Conservation (phyloP, 2,113 vertebrate genomes). For the Gasterosteus nipponicus region DNA sequence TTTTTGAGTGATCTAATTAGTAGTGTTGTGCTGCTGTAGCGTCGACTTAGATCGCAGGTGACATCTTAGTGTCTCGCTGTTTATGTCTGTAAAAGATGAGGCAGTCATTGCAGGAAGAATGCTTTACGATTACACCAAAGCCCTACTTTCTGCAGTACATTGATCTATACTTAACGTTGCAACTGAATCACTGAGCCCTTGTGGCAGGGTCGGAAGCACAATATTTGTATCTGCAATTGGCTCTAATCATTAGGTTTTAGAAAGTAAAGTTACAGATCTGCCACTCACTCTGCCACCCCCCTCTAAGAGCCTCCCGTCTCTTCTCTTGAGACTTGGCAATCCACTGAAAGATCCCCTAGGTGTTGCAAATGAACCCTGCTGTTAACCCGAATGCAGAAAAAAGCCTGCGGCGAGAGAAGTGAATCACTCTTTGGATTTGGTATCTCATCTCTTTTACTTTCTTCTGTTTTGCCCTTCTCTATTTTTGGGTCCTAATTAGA, state of each 20-base stretch:
- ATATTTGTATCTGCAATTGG: slow-evolving; percentile 56
- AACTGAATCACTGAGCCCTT: slow-evolving; percentile 42
- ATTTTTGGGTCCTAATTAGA: slow-evolving; percentile 70
- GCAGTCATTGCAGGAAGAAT: slow-evolving; percentile 27
- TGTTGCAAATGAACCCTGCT: slow-evolving; percentile 58
- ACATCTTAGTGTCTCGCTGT: slow-evolving; percentile 17
- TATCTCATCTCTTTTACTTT: slow-evolving; percentile 43
- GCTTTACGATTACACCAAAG: slow-evolving; percentile 25
- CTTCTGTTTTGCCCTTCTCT: slow-evolving; percentile 44
- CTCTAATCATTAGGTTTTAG: slow-evolving; percentile 59
- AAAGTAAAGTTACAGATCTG: slow-evolving; percentile 55
- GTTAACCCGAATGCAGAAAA: slow-evolving; percentile 58
- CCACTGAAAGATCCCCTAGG: slow-evolving; percentile 51
- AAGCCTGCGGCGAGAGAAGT: slow-evolving; percentile 51
- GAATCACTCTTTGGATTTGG: slow-evolving; percentile 56
- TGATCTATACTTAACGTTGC: slow-evolving; percentile 48
- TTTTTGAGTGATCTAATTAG: slow-evolving; percentile 36
- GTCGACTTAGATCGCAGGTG: background rate
- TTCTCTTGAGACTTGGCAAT: slow-evolving; percentile 58
- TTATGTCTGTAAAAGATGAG: slow-evolving; percentile 17
- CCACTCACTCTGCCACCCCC: slow-evolving; percentile 32
- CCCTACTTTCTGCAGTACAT: slow-evolving; percentile 29
- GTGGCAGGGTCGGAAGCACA: slow-evolving; percentile 36
- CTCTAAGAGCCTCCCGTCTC: slow-evolving; percentile 29
- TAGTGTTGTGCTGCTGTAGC: background rate